Evolutionary conservation across 2,888 invertebrate genomes (phyloP), one percentile per base, ranked within the genome.

Genomic region (Cheilosia vernalis): DNA sequence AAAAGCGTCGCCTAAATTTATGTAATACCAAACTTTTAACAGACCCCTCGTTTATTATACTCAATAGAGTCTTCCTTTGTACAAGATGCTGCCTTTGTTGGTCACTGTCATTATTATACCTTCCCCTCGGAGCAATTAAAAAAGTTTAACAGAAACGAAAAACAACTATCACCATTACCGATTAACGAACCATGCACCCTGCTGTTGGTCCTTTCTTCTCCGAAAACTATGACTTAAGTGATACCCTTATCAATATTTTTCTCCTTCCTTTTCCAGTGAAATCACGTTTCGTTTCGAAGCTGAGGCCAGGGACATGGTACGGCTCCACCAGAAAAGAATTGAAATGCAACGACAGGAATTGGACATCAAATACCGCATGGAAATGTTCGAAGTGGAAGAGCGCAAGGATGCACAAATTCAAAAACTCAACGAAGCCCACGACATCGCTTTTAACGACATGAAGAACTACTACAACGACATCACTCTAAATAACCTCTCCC

Each of bases 401-500:
- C 94, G 97, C 51, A 98, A 98, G 92, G 98, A 98, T 91, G 94
- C 95, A 64, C 98, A 98, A 90, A 94, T 98, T 4, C 94, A 95
- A 10, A 95, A 95, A 47, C 92, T 98, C 80, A 96, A 97, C 87
- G 93, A 94, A 42, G 95, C 96, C 89, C 98, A 99, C 89, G 97
- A 97, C 87, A 94, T 94, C 88, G 96, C 97, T 0, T 97, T 98
- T 90, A 94, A 95, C 53, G 97, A 98, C 90, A 95, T 98, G 93
- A 98, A 98, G 91, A 97, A 96, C 91, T 98, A 98, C 92, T 99
- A 98, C 90, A 98, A 98, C 89, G 98, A 98, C 89, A 98, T 98
- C 67, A 98, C 98, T 0, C 93, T 98, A 15, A 98, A 98, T 91
- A 98, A 98, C 92, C 93, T 98, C 87, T 97, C 97, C 0, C 93